phyloP scores from a whole-genome alignment of 2,113 vertebrate genomes.

The Pomatostomus ruficeps region DNA sequence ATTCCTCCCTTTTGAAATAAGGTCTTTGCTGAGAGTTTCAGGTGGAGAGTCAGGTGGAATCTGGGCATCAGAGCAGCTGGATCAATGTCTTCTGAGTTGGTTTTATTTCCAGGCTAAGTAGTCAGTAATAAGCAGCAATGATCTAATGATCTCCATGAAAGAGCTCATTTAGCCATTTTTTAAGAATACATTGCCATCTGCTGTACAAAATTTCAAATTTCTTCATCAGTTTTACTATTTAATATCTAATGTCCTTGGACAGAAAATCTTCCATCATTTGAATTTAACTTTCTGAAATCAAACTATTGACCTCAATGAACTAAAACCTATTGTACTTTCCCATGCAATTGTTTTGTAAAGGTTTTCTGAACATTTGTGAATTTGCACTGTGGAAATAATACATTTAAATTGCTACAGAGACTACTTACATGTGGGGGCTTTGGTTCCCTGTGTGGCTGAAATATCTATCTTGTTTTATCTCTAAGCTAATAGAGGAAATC shows the following conservation, averaged over 20 bases:
- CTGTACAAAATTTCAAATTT: constrained; percentile 38
- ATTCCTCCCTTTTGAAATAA: not conserved
- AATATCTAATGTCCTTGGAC: not conserved
- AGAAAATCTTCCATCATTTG: not conserved
- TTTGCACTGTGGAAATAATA: not conserved
- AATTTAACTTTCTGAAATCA: not conserved
- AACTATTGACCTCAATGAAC: not conserved
- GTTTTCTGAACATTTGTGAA: not conserved
- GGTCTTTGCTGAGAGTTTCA: not conserved
- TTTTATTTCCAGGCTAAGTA: not conserved
- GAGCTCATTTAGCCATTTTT: not conserved
- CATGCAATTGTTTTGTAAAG: not conserved
- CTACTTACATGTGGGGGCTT: not conserved
- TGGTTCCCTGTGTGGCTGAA: not conserved
- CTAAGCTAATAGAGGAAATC: not conserved
- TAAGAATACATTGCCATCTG: constrained; percentile 66
- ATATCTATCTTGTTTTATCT: not conserved
- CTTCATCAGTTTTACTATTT: not conserved
- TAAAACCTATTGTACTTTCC: not conserved
- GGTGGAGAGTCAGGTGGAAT: not conserved
- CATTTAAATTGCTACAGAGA: not conserved
- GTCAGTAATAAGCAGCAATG: not conserved
- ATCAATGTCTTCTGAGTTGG: not conserved
- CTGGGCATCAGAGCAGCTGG: not conserved
- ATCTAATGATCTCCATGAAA: not conserved